phyloP scores from a whole-genome alignment of 2,797 vertebrate species.

The Podarcis siculus region DNA sequence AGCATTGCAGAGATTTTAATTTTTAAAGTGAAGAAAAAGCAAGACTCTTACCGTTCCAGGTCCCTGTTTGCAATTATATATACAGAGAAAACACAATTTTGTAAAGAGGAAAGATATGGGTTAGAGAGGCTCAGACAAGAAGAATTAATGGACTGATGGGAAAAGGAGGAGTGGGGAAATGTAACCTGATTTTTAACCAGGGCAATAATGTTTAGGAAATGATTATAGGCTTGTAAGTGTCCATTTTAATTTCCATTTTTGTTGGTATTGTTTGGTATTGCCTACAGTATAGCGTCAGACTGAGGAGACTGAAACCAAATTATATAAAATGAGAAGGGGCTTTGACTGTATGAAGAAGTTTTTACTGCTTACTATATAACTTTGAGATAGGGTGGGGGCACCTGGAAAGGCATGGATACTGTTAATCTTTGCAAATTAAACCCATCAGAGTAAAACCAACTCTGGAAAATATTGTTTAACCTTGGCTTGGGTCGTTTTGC shows the following conservation, averaged over 20 bases:
- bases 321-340: constrained; percentile 33
- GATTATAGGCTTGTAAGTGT: background rate
- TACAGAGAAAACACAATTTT: background rate
- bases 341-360: constrained; percentile 13
- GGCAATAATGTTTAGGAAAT: background rate
- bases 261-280: background rate
- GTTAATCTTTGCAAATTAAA: constrained; percentile 69
- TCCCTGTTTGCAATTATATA: background rate
- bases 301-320: constrained; percentile 34
- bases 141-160: background rate
- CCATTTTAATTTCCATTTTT: background rate
- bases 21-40: background rate
- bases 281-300: background rate
- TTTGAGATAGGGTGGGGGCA: constrained; percentile 32
- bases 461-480: constrained; percentile 58
- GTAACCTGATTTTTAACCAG: background rate
- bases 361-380: constrained; percentile 44
- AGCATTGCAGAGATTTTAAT: background rate
- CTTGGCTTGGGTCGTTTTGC: constrained; percentile 49
- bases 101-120: background rate
- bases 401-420: constrained; percentile 35
- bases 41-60: background rate
- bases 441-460: constrained; percentile 58
- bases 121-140: background rate
- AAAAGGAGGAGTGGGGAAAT: background rate